Evolutionary conservation across 2,113 vertebrate genomes (phyloP), one percentile per base, ranked within the genome.

Genomic region (Gymnobelideus leadbeateri): DNA sequence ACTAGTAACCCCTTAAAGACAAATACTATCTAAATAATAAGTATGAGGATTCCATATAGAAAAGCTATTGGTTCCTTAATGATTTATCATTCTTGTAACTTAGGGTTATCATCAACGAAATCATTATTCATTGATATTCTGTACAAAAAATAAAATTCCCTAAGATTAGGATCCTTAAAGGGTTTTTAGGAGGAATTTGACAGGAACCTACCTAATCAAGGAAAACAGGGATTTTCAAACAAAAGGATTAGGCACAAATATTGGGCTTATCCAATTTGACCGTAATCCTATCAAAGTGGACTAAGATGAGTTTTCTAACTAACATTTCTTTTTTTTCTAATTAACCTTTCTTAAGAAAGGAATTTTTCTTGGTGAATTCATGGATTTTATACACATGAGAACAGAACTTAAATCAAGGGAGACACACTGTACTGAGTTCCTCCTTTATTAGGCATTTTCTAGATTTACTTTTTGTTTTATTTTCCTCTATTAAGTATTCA

Each of bases 401-500:
- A 90, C 47, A 28, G 23, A 46, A 90, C 26, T 90, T 47, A 24
- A 90, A 28, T 46, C 47, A 90, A 90, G 3, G 46, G 47, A 89
- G 28, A 90, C 19, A 90, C 8, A 46, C 37, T 90, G 37, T 25
- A 90, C 6, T 90, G 89, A 49, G 23, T 47, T 14, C 68, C 12
- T n/a, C 61, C 61, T 77, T 84, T 84, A 6, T 84, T 21, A 84
- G 50, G 47, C 49, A 51, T 90, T 90, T 51, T 51, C 47, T 31
- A 28, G 47, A 50, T 47, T 50, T 90, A 47, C 28, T 50, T 90
- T 28, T 50, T 12, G 37, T 93, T 89, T 93, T 16, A 55, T 53
- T 89, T 47, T 89, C 89, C 68, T 94, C 50, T 2, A 2, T 96
- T 96, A 93, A 26, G 23, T 94, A 96, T 96, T 93, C 89, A 96